A percentile compares a stretch with the other conserved stretches of the same genome.
phyloP scores from a whole-genome alignment of 1,140 invertebrate genomes.

The Listronotus bonariensis region DNA sequence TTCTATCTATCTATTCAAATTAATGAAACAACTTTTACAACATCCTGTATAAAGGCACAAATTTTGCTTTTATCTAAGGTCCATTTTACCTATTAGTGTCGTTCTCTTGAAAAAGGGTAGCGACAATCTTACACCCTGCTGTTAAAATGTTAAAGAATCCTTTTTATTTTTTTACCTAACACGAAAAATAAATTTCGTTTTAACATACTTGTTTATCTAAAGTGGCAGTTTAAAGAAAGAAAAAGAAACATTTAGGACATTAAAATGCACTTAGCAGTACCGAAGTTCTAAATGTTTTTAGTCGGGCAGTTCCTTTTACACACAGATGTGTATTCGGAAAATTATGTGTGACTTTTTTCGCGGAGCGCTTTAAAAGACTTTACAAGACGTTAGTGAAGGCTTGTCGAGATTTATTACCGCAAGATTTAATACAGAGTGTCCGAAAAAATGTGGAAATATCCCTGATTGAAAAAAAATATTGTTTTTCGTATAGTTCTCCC shows the following conservation, averaged over 20 bases:
- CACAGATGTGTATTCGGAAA: conserved; percentile 5
- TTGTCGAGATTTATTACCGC: too few species aligned
- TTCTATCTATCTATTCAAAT: too few species aligned
- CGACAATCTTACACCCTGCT: conserved; percentile 9
- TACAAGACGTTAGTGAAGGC: too few species aligned
- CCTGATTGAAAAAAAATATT: too few species aligned
- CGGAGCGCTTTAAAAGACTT: too few species aligned
- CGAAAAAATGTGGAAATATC: too few species aligned
- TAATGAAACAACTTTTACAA: too few species aligned
- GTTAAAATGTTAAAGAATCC: conserved; percentile 15
- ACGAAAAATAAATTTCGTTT: conserved; percentile 28
- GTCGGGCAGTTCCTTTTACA: conserved; percentile 13
- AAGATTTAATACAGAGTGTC: too few species aligned
- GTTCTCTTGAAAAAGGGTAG: neutral
- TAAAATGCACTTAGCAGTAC: conserved; percentile 50
- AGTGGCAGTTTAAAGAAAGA: conserved; percentile 44
- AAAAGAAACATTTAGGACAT: conserved; percentile 47
- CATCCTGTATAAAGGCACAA: too few species aligned
- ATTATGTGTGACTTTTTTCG: neutral
- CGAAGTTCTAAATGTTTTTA: conserved; percentile 42
- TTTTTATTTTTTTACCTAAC: conserved; percentile 18
- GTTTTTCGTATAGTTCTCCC: too few species aligned
- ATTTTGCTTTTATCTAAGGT: too few species aligned
- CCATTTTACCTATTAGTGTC: too few species aligned
- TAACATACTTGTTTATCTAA: conserved; percentile 43